A percentile compares a stretch with the other conserved stretches of the same genome.
These are phyloP conservation scores for Drosophila kikkawai DNA, from an alignment of 1,140 invertebrate genomes.

Conservation along the genomic window DNA sequence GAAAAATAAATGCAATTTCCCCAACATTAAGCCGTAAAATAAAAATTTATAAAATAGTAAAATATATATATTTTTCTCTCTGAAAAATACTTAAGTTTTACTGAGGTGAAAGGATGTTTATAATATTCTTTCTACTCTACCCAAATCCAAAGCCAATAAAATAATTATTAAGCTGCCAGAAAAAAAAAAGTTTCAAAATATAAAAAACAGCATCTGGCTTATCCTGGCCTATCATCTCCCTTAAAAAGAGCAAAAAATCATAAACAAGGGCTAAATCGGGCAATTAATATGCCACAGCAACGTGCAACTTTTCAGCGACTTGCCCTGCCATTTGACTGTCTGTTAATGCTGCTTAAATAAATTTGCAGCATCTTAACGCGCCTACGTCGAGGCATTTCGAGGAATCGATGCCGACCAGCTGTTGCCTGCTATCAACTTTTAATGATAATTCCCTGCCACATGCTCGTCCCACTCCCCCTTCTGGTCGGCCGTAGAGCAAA, in stretches of 20 bases:
- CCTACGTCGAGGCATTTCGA: not conserved
- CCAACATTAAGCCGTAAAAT: not conserved
- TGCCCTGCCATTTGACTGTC: conserved; percentile 69
- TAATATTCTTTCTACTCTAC: not conserved
- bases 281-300: conserved; percentile 44
- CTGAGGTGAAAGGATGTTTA: not conserved
- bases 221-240: conserved; percentile 3
- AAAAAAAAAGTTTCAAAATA: conserved; percentile 3
- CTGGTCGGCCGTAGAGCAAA: conserved; percentile 53
- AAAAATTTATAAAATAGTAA: not conserved
- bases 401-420: conserved; percentile 72
- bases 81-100: not conserved
- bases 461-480: conserved; percentile 23
- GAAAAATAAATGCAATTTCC: conserved; percentile 6
- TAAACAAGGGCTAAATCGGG: conserved; percentile 11
- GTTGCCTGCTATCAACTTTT: conserved; percentile 73
- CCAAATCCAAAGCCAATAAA: not conserved
- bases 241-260: not conserved
- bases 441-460: conserved; percentile 76
- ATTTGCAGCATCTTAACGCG: conserved; percentile 52
- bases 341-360: conserved; percentile 76
- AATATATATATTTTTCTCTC: not conserved
- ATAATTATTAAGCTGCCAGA: conserved; percentile 4
- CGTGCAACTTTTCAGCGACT: conserved; percentile 57
- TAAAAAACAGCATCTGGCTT: conserved; percentile 23